Percentiles rank a stretch among this genome's conserved stretches.
Conservation (phyloP, 2,888 invertebrate genomes). For the Epinotia demarniana region DNA sequence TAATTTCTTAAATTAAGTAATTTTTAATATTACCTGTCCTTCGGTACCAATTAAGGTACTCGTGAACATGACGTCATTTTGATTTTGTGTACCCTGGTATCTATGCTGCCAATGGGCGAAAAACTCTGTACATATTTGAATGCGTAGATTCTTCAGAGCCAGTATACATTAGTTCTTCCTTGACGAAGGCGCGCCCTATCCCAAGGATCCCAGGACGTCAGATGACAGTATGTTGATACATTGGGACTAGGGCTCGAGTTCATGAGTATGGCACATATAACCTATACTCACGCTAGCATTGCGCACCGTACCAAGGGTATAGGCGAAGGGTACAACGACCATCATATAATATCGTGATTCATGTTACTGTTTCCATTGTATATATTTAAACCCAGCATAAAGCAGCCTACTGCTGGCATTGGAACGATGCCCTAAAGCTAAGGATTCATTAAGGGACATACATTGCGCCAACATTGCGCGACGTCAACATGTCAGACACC, state of each 20-base stretch:
- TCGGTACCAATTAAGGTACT: too few relatives aligned
- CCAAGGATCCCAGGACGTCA: too few relatives aligned
- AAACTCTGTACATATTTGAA: not conserved
- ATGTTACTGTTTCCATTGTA: slow-evolving; percentile 14
- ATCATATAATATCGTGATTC: slow-evolving; percentile 24
- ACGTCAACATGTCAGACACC: too few relatives aligned
- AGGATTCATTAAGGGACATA: not conserved
- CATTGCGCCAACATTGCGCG: not conserved
- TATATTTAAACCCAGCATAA: slow-evolving; percentile 25
- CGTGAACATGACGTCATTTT: too few relatives aligned
- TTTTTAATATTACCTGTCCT: too few relatives aligned
- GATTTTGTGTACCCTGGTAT: too few relatives aligned
- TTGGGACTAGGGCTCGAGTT: not conserved
- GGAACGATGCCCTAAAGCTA: not conserved
- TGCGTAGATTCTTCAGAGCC: not conserved
- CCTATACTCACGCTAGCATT: not conserved
- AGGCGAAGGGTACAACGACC: slow-evolving; percentile 14
- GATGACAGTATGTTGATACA: not conserved
- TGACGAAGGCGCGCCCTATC: not conserved
- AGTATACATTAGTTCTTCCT: not conserved
- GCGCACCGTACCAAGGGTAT: not conserved
- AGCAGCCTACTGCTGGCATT: not conserved
- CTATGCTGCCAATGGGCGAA: too few relatives aligned
- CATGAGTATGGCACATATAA: not conserved
- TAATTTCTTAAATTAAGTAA: too few relatives aligned